Evolutionary conservation across 2,888 invertebrate species (phyloP).

Genomic region (Crematogaster levior): DNA sequence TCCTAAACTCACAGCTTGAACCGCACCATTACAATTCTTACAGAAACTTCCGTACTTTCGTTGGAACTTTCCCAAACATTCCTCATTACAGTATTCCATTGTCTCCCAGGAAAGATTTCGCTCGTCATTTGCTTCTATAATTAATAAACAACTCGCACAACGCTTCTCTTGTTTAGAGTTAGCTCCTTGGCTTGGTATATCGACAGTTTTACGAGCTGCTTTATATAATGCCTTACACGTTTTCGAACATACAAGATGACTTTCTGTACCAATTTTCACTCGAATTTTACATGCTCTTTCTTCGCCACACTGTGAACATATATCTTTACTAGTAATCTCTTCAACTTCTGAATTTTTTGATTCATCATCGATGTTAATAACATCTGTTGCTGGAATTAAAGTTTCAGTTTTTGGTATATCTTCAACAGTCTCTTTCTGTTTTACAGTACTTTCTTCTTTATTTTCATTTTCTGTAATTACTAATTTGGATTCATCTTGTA

Average conservation of each 20-base stretch:
- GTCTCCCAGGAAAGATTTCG: conserved; percentile 95
- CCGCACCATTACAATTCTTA: conserved; percentile 92
- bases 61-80: conserved; percentile 90
- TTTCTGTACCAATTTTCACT: conserved; percentile 86
- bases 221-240: conserved; percentile 80
- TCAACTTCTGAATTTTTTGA: conserved; percentile 79
- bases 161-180: conserved; percentile 84
- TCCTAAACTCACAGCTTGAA: conserved; percentile 93
- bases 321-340: conserved; percentile 78
- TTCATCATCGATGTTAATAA: conserved; percentile 87
- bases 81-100: conserved; percentile 96
- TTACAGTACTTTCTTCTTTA: neutral
- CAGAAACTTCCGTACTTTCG: conserved; percentile 87
- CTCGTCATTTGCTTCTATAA: conserved; percentile 87
- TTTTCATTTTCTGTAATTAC: conserved; percentile 59
- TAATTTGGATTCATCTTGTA: conserved; percentile 51
- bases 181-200: conserved; percentile 83
- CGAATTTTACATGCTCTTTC: conserved; percentile 80
- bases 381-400: conserved; percentile 64
- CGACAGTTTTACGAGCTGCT: conserved; percentile 79
- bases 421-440: conserved; percentile 34
- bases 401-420: conserved; percentile 42
- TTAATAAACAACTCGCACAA: conserved; percentile 82
- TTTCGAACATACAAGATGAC: conserved; percentile 82
- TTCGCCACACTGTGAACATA: conserved; percentile 82